Evolutionary conservation across 2,888 invertebrate species (phyloP), one percentile per base, ranked within the genome.

Genomic region (Amphiduros pacificus): DNA sequence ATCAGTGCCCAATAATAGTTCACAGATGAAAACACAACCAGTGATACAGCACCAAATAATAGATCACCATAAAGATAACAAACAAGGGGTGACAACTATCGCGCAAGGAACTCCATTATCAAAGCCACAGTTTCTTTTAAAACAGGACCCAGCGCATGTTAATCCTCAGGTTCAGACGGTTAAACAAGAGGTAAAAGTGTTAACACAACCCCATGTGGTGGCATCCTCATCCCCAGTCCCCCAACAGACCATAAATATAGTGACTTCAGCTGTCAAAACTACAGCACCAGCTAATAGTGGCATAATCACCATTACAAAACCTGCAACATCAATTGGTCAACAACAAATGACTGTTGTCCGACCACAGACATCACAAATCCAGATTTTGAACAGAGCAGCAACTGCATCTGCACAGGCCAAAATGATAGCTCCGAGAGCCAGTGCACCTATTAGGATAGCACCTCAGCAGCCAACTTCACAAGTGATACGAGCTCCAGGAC

Each of bases 1-100:
- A 28, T 68, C 72, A 52, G 73, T 77, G 48, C 70, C 59, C 3
- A 14, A 54, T 24, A 54, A 54, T 20, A n/a, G n/a, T n/a, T 32
- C 54, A 24, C 36, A 29, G 36, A 22, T 44, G 20, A n/a, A 22
- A 51, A 32, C 48, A 36, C 58, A 58, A 36, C 51, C 50, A 26
- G 48, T 48, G 1, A 51, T 58, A 9, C 31, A 48, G n/a, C 48
- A 58, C n/a, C 49, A 49, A 26, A 17, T 32, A 20, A 48, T 32
- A 58, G 48, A 49, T 11, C 57, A 54, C n/a, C 55, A 55, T 28
- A 55, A 55, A 36, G 55, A 55, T 41, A 40, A 28, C 11, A 55
- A 55, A 40, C 55, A 40, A 4, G 24, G 40, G 36, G n/a, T 55
- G 55, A 40, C 55, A 14, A 41, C 55, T 36, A 40, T n/a, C n/a